These are phyloP conservation scores for Ciconia maguari DNA, from an alignment of 2,113 vertebrate genomes.

Conservation along the genomic window DNA sequence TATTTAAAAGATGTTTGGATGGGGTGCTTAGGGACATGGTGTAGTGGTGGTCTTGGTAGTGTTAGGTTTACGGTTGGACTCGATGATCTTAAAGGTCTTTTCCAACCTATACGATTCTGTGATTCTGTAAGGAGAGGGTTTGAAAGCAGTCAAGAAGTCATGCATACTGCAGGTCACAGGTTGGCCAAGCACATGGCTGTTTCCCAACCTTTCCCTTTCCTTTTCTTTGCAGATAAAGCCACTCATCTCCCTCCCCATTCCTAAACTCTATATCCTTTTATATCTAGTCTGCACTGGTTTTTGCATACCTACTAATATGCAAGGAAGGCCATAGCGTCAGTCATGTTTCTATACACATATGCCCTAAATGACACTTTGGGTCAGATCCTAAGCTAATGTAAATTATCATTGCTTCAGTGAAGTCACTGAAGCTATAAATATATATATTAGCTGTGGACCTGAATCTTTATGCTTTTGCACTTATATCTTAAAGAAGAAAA, in stretches of 20 bases:
- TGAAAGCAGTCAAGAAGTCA: not conserved
- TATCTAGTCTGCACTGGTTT: not conserved
- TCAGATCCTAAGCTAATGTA: not conserved
- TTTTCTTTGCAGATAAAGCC: not conserved
- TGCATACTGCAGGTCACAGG: not conserved
- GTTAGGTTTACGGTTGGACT: too few relatives aligned
- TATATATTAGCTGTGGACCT: not conserved
- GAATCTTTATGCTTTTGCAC: not conserved
- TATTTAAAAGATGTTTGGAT: too few relatives aligned
- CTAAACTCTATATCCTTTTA: not conserved
- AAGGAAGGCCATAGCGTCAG: not conserved
- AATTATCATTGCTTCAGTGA: not conserved
- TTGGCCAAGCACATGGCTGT: not conserved
- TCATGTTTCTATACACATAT: not conserved
- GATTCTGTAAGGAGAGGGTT: not conserved
- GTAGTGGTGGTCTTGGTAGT: too few relatives aligned
- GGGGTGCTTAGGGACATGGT: too few relatives aligned
- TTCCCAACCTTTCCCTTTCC: not conserved
- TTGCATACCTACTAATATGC: not conserved
- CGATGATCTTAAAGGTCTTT: too few relatives aligned
- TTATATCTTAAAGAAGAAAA: not conserved
- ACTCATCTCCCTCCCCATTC: not conserved
- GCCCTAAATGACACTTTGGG: not conserved
- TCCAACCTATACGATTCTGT: too few relatives aligned
- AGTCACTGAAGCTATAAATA: not conserved